Evolutionary conservation across 2,888 invertebrate species (phyloP).

Genomic region (Meiosimyza platycephala): DNA sequence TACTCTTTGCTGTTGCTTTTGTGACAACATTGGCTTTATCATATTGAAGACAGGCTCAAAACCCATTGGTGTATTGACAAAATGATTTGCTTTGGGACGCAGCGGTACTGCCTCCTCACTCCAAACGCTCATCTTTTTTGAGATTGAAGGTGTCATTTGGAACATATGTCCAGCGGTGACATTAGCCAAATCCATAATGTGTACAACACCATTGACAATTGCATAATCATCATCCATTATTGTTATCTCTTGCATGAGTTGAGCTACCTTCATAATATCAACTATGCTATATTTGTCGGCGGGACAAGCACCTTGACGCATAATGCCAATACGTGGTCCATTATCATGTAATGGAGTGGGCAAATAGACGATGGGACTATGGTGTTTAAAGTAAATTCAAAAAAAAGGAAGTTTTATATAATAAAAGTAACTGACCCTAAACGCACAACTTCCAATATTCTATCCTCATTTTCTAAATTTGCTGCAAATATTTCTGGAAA

Average conservation of each 20-base stretch:
- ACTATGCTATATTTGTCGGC: slow-evolving; percentile 67
- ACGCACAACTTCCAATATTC: slow-evolving; percentile 2
- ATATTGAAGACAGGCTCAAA: slow-evolving; percentile 72
- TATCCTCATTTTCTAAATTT: slow-evolving; percentile 45
- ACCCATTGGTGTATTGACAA: slow-evolving; percentile 71
- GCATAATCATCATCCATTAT: slow-evolving; percentile 74
- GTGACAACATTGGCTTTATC: slow-evolving; percentile 72
- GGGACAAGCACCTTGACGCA: slow-evolving; percentile 68
- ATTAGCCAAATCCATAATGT: slow-evolving; percentile 71
- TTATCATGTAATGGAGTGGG: slow-evolving; percentile 63
- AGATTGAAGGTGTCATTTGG: slow-evolving; percentile 71
- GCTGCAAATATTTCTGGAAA: slow-evolving; percentile 67
- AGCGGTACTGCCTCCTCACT: slow-evolving; percentile 73
- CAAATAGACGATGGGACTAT: slow-evolving; percentile 55
- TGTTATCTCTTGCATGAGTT: slow-evolving; percentile 72
- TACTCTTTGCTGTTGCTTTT: slow-evolving; percentile 73
- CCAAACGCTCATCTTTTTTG: slow-evolving; percentile 71
- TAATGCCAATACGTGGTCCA: slow-evolving; percentile 68
- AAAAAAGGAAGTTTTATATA: neutral
- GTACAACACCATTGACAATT: slow-evolving; percentile 68
- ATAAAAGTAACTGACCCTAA: neutral
- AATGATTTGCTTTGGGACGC: slow-evolving; percentile 71
- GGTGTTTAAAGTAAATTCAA: slow-evolving; percentile 5
- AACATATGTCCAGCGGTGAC: slow-evolving; percentile 70
- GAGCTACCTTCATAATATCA: slow-evolving; percentile 70